Conservation (phyloP, 2,113 vertebrate species). For the Phaethornis superciliosus region DNA sequence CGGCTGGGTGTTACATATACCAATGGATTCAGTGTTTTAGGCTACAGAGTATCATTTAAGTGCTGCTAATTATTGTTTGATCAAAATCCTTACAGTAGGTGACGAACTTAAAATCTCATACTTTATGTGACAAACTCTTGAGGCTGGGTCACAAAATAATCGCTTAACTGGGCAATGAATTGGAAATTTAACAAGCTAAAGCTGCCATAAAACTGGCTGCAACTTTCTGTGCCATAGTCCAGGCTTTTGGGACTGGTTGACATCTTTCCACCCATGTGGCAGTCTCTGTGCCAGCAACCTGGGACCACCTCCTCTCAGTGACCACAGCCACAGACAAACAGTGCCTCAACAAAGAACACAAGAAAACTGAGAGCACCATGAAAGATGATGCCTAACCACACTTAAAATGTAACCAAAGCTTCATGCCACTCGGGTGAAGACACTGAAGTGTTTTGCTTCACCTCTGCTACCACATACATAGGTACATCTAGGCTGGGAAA, state of each 20-base stretch:
- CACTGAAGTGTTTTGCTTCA: not conserved
- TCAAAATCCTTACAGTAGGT: not conserved
- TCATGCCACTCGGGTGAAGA: not conserved
- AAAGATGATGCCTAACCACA: accelerated
- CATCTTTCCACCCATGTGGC: not conserved
- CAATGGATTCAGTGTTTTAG: conserved; percentile 65
- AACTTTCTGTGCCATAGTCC: not conserved
- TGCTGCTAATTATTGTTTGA: conserved; percentile 60
- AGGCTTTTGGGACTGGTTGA: not conserved
- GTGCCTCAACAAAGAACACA: not conserved
- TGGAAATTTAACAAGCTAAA: not conserved
- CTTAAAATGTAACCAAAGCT: not conserved
- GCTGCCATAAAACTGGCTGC: not conserved
- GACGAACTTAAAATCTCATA: conserved; percentile 49
- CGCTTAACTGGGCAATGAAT: not conserved
- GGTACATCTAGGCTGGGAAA: not conserved
- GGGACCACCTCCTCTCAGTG: not conserved
- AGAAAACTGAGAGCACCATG: accelerated
- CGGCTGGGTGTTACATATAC: conserved; percentile 76
- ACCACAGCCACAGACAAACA: accelerated
- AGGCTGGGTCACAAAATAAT: not conserved
- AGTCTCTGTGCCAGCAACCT: not conserved
- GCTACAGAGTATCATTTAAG: conserved; percentile 8
- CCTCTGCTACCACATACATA: not conserved
- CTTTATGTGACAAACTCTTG: not conserved